These are phyloP conservation scores for Sebastes kiyomatsui DNA, from an alignment of 2,797 vertebrate genomes.

Conservation along the genomic window DNA sequence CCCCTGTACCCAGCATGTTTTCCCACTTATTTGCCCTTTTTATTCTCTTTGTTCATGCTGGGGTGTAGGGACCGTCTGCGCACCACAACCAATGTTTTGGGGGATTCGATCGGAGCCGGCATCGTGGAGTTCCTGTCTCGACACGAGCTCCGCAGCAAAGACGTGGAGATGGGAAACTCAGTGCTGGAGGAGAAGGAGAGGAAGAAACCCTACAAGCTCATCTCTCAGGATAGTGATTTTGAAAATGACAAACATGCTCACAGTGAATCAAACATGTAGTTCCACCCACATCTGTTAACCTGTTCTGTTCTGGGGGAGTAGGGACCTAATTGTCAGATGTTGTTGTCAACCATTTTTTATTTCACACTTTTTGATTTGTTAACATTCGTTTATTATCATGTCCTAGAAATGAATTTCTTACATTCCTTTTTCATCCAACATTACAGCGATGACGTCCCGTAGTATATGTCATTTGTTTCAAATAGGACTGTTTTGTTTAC, in stretches of 20 bases:
- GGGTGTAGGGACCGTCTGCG: conserved; percentile 92
- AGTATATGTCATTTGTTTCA: neutral
- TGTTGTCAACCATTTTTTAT: neutral
- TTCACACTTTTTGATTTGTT: conserved; percentile 15
- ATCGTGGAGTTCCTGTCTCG: conserved; percentile 96
- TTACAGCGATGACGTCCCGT: neutral
- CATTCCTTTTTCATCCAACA: conserved; percentile 18
- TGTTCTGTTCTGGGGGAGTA: neutral
- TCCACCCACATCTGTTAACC: neutral
- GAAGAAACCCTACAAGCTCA: conserved; percentile 96
- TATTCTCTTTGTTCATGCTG: neutral
- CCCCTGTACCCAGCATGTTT: neutral
- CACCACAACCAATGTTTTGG: conserved; percentile 96
- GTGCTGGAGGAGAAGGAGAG: conserved; percentile 96
- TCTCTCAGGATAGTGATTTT: conserved; percentile 91
- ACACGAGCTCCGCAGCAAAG: conserved; percentile 90
- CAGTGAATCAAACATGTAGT: conserved; percentile 96
- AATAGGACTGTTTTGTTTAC: conserved; percentile 26
- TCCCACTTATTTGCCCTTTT: neutral
- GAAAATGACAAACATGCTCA: conserved; percentile 89
- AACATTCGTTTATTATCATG: conserved; percentile 11
- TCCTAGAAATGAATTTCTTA: neutral
- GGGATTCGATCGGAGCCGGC: conserved; percentile 95
- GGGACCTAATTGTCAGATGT: neutral
- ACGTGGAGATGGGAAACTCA: conserved; percentile 94